Evolutionary conservation across 2,113 vertebrate genomes (phyloP).

Genomic region (Zingel zingel): DNA sequence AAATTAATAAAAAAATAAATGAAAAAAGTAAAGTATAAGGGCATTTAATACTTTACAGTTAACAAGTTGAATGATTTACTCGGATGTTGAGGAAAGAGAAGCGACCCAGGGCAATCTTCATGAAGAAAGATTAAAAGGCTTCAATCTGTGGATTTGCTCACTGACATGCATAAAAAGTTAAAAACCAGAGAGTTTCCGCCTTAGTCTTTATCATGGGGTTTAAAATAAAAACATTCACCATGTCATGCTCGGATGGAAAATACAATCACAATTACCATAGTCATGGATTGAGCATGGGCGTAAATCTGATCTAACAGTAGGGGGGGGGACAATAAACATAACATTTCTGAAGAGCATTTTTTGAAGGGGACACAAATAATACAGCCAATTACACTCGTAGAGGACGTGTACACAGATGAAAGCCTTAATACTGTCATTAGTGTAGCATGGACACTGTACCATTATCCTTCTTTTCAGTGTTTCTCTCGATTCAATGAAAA

Average conservation of each 20-base stretch:
- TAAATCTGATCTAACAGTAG: no score
- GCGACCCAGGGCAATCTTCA: neutral
- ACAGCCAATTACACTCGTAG: no score
- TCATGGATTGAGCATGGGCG: no score
- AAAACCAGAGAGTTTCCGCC: constrained; percentile 23
- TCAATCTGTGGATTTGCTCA: constrained; percentile 49
- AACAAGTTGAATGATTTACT: constrained; percentile 11
- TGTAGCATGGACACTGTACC: no score
- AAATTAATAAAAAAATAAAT: no score
- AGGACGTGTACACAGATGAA: no score
- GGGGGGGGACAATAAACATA: no score
- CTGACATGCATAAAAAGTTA: constrained; percentile 40
- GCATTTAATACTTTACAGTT: constrained; percentile 9
- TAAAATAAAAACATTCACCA: constrained; percentile 21
- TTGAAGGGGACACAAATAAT: no score
- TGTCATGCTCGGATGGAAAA: constrained; percentile 20
- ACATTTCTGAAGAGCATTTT: no score
- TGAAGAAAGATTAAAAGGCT: constrained; percentile 27
- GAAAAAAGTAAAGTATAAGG: neutral
- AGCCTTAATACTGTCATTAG: no score
- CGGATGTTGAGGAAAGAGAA: neutral
- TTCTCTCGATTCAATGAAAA: no score
- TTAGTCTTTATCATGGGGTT: constrained; percentile 20
- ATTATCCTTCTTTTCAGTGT: no score
- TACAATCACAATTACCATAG: constrained; percentile 27